phyloP scores from a whole-genome alignment of 2,888 invertebrate genomes.

The Deroplatys truncata region DNA sequence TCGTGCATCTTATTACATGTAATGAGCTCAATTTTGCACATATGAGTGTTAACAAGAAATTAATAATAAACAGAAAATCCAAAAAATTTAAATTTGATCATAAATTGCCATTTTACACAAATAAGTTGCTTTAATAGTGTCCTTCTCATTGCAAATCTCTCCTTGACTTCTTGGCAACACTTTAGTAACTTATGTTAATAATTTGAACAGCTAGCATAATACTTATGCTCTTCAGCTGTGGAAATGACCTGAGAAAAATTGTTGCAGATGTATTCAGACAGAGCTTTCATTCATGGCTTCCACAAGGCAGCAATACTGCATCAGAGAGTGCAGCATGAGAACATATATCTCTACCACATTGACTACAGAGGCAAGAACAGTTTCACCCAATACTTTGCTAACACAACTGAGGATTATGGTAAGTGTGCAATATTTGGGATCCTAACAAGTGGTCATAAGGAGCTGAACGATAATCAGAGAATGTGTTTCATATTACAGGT shows the following conservation, averaged over 20 bases:
- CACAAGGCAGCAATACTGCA: conserved; percentile 43
- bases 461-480: neutral
- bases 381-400: conserved; percentile 46
- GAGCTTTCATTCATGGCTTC: conserved; percentile 47
- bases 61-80: too few species aligned
- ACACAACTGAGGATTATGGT: conserved; percentile 29
- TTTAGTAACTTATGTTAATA: too few species aligned
- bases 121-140: too few species aligned
- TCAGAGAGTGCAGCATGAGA: conserved; percentile 39
- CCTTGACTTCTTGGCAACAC: too few species aligned
- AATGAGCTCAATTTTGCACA: too few species aligned
- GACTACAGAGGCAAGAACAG: conserved; percentile 46
- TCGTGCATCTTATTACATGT: too few species aligned
- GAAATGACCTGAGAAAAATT: neutral
- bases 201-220: too few species aligned
- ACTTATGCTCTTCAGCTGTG: neutral
- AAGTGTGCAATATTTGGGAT: neutral
- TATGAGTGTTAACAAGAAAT: too few species aligned
- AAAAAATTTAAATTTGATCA: too few species aligned
- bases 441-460: neutral
- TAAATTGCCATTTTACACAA: too few species aligned
- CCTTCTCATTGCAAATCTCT: too few species aligned
- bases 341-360: conserved; percentile 50
- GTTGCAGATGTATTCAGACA: conserved; percentile 48
- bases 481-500: conserved; percentile 34